Evolutionary conservation across 2,888 invertebrate species (phyloP), one percentile per base, ranked within the genome.

Genomic region (Lymantria dispar): DNA sequence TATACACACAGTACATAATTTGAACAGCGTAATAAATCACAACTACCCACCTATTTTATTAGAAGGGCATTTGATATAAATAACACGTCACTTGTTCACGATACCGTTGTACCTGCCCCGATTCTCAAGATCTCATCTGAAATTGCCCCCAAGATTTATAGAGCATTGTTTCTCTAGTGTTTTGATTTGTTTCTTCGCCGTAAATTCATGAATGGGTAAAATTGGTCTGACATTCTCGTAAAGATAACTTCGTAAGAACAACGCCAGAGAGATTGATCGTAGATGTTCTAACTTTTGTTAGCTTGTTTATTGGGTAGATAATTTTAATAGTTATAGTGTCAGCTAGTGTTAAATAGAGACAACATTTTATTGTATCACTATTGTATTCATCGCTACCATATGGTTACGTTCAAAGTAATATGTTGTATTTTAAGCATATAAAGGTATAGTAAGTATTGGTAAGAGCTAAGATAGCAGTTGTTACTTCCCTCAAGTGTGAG

Each of bases 91-190:
- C 58, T 66, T 60, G 61, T 54, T 33, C 60, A 53, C 64, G 74
- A 71, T 72, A 70, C 64, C 68, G 63, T 64, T 66, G 74, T 80
- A 81, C 78, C 80, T 76, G 78, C 56, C 65, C 64, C 75, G 73
- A 78, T 80, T 64, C 58, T 73, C 74, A 63, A 81, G 85, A 85
- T 84, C 78, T 78, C 77, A 85, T 85, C 84, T 83, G 77, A 82
- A 85, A 85, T 84, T 85, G 84, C 79, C 68, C 58, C 65, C 57
- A 71, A 83, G 85, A 85, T 85, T 85, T 86, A 85, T 83, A 64
- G 76, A 65, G 75, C 74, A 76, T 79, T 83, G 84, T 83, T 82
- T 80, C 76, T 72, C 72, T 73, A 70, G 66, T 77, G 75, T 81
- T 83, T 83, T 84, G 83, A 85, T 84, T 83, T 84, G 81, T 85